Evolutionary conservation across 2,888 invertebrate species (phyloP).

Genomic region (Epirrhoe tristata): DNA sequence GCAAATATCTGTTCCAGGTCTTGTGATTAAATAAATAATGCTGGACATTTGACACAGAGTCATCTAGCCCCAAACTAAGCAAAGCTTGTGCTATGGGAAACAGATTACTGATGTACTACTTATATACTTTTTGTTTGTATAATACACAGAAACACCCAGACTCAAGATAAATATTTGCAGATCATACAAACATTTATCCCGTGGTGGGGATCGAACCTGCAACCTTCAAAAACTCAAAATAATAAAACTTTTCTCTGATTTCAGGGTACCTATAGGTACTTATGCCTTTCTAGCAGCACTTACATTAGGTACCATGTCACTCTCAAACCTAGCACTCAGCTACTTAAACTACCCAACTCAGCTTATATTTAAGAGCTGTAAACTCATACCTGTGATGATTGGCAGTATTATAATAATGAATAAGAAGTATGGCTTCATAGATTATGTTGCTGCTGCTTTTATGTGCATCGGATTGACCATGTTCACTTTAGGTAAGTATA

Average conservation of each 20-base stretch:
- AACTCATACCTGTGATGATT: slow-evolving; percentile 97
- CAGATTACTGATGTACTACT: too few relatives aligned
- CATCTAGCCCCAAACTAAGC: too few relatives aligned
- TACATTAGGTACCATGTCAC: slow-evolving; percentile 97
- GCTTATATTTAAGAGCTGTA: slow-evolving; percentile 99
- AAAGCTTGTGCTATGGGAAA: too few relatives aligned
- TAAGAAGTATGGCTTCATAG: slow-evolving; percentile 93
- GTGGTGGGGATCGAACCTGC: too few relatives aligned
- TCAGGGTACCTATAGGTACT: slow-evolving; percentile 92
- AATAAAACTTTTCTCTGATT: slow-evolving; percentile 51
- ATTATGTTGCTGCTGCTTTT: slow-evolving; percentile 92
- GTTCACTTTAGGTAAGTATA: slow-evolving; percentile 92
- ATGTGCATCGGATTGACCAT: slow-evolving; percentile 96
- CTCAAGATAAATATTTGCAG: too few relatives aligned
- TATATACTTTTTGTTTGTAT: too few relatives aligned
- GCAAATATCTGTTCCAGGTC: too few relatives aligned
- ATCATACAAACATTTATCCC: too few relatives aligned
- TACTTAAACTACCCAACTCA: slow-evolving; percentile 99
- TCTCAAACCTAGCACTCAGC: slow-evolving; percentile 97
- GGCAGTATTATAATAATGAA: slow-evolving; percentile 97
- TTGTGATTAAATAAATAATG: too few relatives aligned
- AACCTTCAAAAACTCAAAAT: too few relatives aligned
- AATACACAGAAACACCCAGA: too few relatives aligned
- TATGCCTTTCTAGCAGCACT: slow-evolving; percentile 93
- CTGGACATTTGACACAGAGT: too few relatives aligned